A percentile compares a stretch with the other conserved stretches of the same genome.
Conservation (phyloP, 2,113 vertebrate genomes). For the Seriola quinqueradiata region DNA sequence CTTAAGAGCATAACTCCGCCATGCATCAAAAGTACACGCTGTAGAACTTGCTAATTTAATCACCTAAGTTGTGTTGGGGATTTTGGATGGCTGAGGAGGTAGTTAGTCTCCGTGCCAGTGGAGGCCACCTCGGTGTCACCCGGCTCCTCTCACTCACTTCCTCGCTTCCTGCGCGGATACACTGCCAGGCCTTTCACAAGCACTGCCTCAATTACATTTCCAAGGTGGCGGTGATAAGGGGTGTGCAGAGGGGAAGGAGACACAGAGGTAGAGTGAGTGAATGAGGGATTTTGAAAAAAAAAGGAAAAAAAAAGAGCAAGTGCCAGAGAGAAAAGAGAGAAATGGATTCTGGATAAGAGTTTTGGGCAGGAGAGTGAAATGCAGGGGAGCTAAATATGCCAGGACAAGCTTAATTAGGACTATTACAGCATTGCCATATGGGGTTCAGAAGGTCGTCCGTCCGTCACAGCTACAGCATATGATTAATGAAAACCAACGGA, state of each 20-base stretch:
- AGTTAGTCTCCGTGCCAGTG: slow-evolving; percentile 61
- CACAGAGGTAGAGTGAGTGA: slow-evolving; percentile 9
- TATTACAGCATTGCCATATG: slow-evolving; percentile 60
- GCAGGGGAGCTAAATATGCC: slow-evolving; percentile 63
- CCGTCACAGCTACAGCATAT: slow-evolving; percentile 48
- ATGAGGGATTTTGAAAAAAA: not conserved
- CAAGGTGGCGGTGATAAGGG: slow-evolving; percentile 54
- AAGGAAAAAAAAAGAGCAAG: slow-evolving; percentile 19
- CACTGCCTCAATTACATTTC: slow-evolving; percentile 72
- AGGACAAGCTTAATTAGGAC: slow-evolving; percentile 77
- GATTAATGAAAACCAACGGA: slow-evolving; percentile 72
- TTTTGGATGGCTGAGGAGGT: slow-evolving; percentile 58
- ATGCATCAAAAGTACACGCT: slow-evolving; percentile 66
- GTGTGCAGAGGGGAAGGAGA: slow-evolving; percentile 47
- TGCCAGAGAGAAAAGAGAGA: slow-evolving; percentile 29
- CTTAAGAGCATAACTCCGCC: slow-evolving; percentile 67
- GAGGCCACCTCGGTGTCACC: slow-evolving; percentile 65
- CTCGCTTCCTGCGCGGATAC: slow-evolving; percentile 30
- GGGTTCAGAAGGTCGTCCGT: slow-evolving; percentile 55
- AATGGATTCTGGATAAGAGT: slow-evolving; percentile 22
- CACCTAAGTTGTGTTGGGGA: slow-evolving; percentile 68
- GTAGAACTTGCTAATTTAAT: slow-evolving; percentile 76
- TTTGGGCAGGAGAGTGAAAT: slow-evolving; percentile 52
- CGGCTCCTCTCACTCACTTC: slow-evolving; percentile 39
- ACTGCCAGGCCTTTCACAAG: slow-evolving; percentile 52